Evolutionary conservation across 2,113 vertebrate genomes (phyloP).

Genomic region (Salvelinus alpinus): DNA sequence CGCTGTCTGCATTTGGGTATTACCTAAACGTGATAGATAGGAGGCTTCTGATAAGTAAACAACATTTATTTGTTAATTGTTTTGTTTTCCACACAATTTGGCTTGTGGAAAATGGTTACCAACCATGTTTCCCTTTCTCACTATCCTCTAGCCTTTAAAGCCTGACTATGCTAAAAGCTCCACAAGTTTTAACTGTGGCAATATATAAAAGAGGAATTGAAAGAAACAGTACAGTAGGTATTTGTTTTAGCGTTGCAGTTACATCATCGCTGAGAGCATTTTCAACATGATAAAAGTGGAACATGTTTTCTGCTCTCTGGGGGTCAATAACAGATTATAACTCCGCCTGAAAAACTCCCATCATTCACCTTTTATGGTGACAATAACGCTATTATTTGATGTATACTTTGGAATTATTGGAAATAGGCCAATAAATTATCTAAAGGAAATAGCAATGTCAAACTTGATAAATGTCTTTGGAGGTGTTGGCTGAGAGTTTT

Average conservation of each 20-base stretch:
- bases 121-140: not conserved
- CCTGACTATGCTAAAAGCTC: not conserved
- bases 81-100: conserved; percentile 23
- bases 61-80: conserved; percentile 36
- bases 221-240: not conserved
- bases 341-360: too few relatives aligned
- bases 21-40: conserved; percentile 14
- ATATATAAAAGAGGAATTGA: not conserved
- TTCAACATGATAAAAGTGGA: not conserved
- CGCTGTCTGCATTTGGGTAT: too few relatives aligned
- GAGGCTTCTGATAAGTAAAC: conserved; percentile 27
- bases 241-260: not conserved
- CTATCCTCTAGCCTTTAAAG: not conserved
- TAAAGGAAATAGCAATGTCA: too few relatives aligned
- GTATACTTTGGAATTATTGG: too few relatives aligned
- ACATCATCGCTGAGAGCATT: not conserved
- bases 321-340: not conserved
- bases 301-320: not conserved
- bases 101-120: conserved; percentile 32
- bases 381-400: too few relatives aligned
- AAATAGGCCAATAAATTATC: too few relatives aligned
- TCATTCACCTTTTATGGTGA: too few relatives aligned
- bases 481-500: too few relatives aligned
- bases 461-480: too few relatives aligned
- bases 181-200: not conserved